Conservation (phyloP, 2,113 vertebrate genomes). For the Panthera leo region DNA sequence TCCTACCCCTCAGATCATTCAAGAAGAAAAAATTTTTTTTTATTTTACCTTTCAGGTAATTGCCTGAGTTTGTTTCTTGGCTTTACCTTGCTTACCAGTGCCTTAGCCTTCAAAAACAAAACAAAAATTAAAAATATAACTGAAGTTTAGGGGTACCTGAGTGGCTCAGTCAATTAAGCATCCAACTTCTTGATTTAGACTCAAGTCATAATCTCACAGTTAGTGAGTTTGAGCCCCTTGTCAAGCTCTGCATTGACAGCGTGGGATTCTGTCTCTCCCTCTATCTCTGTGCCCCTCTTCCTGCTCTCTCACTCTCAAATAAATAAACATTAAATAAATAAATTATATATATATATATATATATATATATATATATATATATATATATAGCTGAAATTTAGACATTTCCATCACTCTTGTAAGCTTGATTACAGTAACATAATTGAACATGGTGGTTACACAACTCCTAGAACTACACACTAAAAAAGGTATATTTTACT, state of each 20-base stretch:
- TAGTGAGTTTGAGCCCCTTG: too few relatives aligned
- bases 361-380: too few relatives aligned
- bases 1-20: not conserved
- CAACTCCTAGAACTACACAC: not conserved
- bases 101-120: constrained; percentile 1
- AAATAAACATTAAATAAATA: too few relatives aligned
- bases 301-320: too few relatives aligned
- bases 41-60: constrained; percentile 12
- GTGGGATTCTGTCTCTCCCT: too few relatives aligned
- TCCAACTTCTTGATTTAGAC: too few relatives aligned
- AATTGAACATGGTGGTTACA: not conserved
- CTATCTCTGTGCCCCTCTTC: too few relatives aligned
- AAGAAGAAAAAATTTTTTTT: not conserved
- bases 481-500: not conserved
- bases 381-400: not conserved
- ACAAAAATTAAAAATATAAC: not conserved
- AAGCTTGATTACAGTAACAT: constrained; percentile 17
- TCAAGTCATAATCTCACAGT: too few relatives aligned
- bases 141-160: not conserved
- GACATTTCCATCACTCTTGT: not conserved
- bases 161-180: too few relatives aligned
- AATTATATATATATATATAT: too few relatives aligned
- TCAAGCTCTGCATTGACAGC: too few relatives aligned
- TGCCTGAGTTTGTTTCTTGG: not conserved
- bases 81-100: not conserved